phyloP scores from a whole-genome alignment of 2,888 invertebrate species.

The Caenorhabditis sp. region DNA sequence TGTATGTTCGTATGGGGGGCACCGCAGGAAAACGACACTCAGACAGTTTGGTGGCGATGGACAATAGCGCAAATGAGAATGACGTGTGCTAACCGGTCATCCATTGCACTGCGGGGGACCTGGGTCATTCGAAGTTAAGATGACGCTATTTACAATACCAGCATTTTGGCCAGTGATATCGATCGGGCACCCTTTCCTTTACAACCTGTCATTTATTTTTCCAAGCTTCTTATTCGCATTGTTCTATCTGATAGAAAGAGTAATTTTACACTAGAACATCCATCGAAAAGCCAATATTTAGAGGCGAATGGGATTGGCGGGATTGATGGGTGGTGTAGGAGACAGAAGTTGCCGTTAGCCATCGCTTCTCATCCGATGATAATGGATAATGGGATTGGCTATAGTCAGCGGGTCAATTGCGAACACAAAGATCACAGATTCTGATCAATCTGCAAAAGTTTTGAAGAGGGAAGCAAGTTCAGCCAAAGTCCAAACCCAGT shows the following conservation, averaged over 20 bases:
- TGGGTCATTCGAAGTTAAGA: constrained; percentile 50
- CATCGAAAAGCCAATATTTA: constrained; percentile 37
- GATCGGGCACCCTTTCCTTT: too few species aligned
- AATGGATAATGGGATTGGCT: constrained; percentile 50
- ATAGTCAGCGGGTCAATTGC: constrained; percentile 21
- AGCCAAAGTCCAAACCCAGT: too few species aligned
- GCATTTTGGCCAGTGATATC: too few species aligned
- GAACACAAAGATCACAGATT: constrained; percentile 22
- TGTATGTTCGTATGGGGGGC: too few species aligned
- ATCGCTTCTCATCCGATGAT: constrained; percentile 21
- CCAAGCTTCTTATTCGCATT: too few species aligned
- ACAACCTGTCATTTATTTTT: too few species aligned
- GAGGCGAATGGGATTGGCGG: constrained; percentile 33
- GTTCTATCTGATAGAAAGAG: constrained; percentile 23
- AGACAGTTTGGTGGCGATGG: constrained; percentile 36
- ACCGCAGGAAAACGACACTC: neutral
- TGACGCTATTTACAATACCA: constrained; percentile 53
- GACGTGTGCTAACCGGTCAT: constrained; percentile 17
- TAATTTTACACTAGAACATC: constrained; percentile 33
- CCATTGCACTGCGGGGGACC: constrained; percentile 19
- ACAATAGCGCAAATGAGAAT: constrained; percentile 7
- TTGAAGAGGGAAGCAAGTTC: neutral
- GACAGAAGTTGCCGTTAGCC: constrained; percentile 19
- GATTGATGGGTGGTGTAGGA: constrained; percentile 28
- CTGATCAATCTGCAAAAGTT: neutral